These are phyloP conservation scores for Gobius niger DNA, from an alignment of 2,113 vertebrate genomes.

Conservation along the genomic window DNA sequence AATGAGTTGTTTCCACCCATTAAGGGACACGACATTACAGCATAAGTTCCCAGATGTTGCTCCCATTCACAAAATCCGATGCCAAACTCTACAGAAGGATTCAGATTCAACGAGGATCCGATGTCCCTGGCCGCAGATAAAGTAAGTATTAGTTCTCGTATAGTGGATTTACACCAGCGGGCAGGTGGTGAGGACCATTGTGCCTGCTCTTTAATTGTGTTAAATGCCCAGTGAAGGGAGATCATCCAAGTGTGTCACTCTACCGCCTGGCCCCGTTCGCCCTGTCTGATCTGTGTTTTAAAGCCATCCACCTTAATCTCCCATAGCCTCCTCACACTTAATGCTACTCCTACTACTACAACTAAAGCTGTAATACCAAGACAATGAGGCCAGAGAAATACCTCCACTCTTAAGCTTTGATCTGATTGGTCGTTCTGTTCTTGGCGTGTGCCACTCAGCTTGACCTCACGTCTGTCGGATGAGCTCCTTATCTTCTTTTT, in stretches of 20 bases:
- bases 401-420: slow-evolving; percentile 23
- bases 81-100: background rate
- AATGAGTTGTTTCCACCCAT: too few species aligned
- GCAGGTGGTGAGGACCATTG: slow-evolving; percentile 51
- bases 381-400: slow-evolving; percentile 27
- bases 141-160: background rate
- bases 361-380: slow-evolving; percentile 9
- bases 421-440: slow-evolving; percentile 37
- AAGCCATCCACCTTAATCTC: slow-evolving; percentile 48
- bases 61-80: too few species aligned
- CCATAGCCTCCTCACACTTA: slow-evolving; percentile 11
- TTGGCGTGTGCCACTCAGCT: slow-evolving; percentile 12
- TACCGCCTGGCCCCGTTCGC: slow-evolving; percentile 26
- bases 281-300: slow-evolving; percentile 36
- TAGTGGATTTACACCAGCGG: slow-evolving; percentile 50
- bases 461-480: slow-evolving; percentile 19
- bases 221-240: slow-evolving; percentile 61
- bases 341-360: slow-evolving; percentile 14
- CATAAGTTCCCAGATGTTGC: too few species aligned
- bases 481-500: slow-evolving; percentile 57
- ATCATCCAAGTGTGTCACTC: slow-evolving; percentile 53
- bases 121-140: background rate
- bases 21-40: too few species aligned
- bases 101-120: background rate
- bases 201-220: slow-evolving; percentile 56